phyloP scores from a whole-genome alignment of 2,888 invertebrate species.

The Schizotus pectinicornis region DNA sequence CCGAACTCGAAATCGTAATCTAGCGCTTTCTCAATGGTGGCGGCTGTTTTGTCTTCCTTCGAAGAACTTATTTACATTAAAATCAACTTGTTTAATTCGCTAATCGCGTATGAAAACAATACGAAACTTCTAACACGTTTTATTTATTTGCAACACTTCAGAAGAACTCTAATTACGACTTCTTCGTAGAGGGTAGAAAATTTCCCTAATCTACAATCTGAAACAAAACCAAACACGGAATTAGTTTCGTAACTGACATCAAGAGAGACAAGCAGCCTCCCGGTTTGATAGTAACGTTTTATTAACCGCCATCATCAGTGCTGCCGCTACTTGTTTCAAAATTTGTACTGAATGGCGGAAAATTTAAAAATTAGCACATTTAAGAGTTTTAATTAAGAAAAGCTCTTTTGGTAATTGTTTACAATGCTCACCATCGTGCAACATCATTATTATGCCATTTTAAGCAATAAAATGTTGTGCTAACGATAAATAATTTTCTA shows the following conservation, averaged over 20 bases:
- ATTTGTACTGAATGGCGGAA: no score
- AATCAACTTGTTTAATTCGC: conserved; percentile 28
- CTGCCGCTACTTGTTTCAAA: no score
- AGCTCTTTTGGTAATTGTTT: no score
- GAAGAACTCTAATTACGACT: conserved; percentile 20
- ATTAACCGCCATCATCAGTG: no score
- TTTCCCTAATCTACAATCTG: conserved; percentile 46
- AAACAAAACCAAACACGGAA: conserved; percentile 36
- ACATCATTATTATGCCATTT: no score
- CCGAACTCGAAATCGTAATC: conserved; percentile 45
- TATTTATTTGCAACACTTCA: conserved; percentile 22
- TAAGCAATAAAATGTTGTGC: no score
- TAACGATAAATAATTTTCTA: no score
- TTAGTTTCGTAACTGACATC: background rate
- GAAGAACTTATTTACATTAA: conserved; percentile 32
- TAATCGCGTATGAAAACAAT: conserved; percentile 31
- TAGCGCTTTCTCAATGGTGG: conserved; percentile 44
- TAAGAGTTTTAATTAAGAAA: no score
- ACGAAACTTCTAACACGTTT: conserved; percentile 30
- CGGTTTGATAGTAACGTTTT: no score
- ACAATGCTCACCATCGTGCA: no score
- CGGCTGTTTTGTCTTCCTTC: conserved; percentile 31
- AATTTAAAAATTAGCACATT: no score
- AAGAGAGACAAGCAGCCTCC: no score
- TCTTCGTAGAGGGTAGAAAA: conserved; percentile 27